phyloP scores from a whole-genome alignment of 2,797 vertebrate genomes.

The Myotis daubentonii region DNA sequence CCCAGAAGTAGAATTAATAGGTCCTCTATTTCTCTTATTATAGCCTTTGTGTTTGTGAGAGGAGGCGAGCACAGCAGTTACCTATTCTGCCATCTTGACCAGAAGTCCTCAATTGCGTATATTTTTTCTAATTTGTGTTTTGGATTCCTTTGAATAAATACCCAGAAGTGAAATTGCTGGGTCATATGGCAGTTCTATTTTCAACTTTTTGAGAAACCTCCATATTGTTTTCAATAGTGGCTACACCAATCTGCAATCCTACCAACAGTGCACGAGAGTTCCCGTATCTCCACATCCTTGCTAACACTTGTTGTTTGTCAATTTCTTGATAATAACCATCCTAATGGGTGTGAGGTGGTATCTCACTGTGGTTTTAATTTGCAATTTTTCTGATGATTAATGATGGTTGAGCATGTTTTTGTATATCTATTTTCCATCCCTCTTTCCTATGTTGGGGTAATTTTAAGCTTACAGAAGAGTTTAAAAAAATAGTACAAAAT shows the following conservation, averaged over 20 bases:
- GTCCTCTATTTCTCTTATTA: not conserved
- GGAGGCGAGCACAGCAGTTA: not conserved
- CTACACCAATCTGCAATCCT: not conserved
- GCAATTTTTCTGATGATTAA: not conserved
- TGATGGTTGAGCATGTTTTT: not conserved
- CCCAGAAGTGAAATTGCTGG: not conserved
- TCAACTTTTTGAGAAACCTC: not conserved
- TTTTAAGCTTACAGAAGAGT: slow-evolving; percentile 20
- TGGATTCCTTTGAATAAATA: not conserved
- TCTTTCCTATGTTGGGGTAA: not conserved
- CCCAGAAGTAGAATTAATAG: not conserved
- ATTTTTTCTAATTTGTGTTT: not conserved
- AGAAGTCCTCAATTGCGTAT: not conserved
- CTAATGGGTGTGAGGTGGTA: not conserved
- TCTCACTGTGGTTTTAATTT: not conserved
- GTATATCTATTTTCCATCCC: not conserved
- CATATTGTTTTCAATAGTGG: not conserved
- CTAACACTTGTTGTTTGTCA: not conserved
- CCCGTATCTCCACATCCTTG: not conserved
- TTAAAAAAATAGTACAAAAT: slow-evolving; percentile 15
- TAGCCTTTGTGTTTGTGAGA: not conserved
- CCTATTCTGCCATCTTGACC: not conserved
- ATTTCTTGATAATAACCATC: not conserved
- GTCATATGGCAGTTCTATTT: not conserved
- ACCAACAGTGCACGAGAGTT: not conserved